Conservation (phyloP, 2,888 invertebrate genomes). For the Petrolisthes manimaculis region DNA sequence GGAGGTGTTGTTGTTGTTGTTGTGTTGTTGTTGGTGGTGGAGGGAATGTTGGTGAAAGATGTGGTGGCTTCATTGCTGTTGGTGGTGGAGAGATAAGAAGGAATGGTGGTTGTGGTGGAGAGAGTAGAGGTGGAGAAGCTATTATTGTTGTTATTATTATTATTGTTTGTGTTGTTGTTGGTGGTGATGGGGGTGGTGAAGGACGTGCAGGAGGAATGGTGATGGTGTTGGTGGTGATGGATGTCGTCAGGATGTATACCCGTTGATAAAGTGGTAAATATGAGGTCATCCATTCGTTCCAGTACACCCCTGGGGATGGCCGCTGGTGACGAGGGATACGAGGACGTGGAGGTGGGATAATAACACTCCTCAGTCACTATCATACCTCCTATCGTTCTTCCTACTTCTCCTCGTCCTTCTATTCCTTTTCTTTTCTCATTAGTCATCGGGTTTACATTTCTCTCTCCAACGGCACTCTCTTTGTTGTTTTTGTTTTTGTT, state of each 20-base stretch:
- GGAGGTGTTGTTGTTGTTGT: neutral
- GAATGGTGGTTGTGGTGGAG: neutral
- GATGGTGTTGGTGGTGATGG: too few species aligned
- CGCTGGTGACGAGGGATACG: constrained; percentile 16
- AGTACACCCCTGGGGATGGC: constrained; percentile 30
- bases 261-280: constrained; percentile 21
- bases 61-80: neutral
- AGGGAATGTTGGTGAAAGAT: neutral
- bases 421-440: neutral
- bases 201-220: neutral
- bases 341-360: neutral
- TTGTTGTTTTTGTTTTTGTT: neutral
- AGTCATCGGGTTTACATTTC: neutral
- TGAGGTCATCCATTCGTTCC: constrained; percentile 48
- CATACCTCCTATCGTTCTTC: neutral
- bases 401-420: neutral
- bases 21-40: too few species aligned
- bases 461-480: neutral
- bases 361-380: neutral
- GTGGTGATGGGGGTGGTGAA: neutral
- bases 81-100: too few species aligned
- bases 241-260: too few species aligned
- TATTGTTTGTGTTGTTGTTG: neutral
- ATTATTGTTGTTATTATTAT: too few species aligned
- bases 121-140: too few species aligned